Conservation (phyloP, 2,888 invertebrate species). For the Melieria crassipennis region DNA sequence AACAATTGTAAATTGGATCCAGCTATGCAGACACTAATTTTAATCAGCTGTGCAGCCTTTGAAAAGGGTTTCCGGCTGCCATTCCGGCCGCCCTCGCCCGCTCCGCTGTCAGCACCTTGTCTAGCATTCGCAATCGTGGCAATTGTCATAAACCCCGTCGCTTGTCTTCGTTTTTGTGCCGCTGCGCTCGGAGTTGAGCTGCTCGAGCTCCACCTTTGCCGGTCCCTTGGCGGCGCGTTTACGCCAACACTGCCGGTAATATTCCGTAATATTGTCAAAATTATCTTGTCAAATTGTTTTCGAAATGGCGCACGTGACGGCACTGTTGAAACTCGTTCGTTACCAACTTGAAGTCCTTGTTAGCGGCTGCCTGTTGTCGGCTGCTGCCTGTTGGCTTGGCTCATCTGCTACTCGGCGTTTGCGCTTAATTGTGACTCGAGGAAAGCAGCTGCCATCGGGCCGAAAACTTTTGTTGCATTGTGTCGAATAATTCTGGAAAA, state of each 20-base stretch:
- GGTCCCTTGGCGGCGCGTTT: background rate
- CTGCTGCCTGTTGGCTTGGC: too few relatives aligned
- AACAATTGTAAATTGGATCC: conserved; percentile 22
- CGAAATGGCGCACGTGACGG: conserved; percentile 48
- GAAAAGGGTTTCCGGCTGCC: conserved; percentile 22
- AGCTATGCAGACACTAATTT: conserved; percentile 36
- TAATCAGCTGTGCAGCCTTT: conserved; percentile 27
- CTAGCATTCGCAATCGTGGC: conserved; percentile 8
- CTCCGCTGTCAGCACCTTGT: conserved; percentile 21
- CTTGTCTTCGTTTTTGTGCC: too few relatives aligned
- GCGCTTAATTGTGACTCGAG: too few relatives aligned
- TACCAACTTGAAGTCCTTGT: too few relatives aligned
- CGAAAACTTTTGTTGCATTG: too few relatives aligned
- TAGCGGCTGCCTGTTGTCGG: too few relatives aligned
- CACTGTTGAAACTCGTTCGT: conserved; percentile 30
- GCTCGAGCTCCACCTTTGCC: background rate
- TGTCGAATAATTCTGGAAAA: too few relatives aligned
- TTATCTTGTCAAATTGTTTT: conserved; percentile 45
- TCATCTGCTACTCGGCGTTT: too few relatives aligned
- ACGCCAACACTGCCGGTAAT: conserved; percentile 11
- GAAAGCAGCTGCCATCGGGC: too few relatives aligned
- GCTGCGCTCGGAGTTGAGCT: too few relatives aligned
- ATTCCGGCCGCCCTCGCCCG: background rate
- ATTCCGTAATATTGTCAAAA: conserved; percentile 43
- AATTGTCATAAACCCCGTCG: conserved; percentile 19